Base-by-base conservation (phyloP, 2,888 invertebrate species). In the Idaea aversata region DNA sequence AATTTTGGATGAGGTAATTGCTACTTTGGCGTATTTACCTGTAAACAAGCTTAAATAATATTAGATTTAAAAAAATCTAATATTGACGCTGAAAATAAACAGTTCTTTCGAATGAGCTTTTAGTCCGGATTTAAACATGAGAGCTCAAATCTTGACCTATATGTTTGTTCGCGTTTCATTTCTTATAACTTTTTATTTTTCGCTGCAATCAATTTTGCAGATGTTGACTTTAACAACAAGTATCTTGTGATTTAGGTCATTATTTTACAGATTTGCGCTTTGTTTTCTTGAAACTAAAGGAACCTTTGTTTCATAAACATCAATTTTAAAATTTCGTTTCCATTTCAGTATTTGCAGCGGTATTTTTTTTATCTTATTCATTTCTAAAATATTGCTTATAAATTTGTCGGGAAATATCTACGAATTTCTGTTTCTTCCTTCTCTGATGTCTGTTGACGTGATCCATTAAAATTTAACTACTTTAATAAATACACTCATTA, bases 81-180 rank as follows among this genome's bases (percentile, higher is more conserved):
- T 64, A 63, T 72, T 69, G 63, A 67, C 64, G 70, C 76, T 75
- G 67, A 67, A 77, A 81, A 78, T 78, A 78, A 74, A 74, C 74
- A 65, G 72, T 69, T 69, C 66, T 72, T 71, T 72, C 74, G 73
- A 77, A 77, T 75, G 75, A 73, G 75, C 72, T 69, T 72, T 68
- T 72, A 73, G 69, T 69, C 75, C 75, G 69, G 72, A 80, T 78
- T 79, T 77, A 77, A 77, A 73, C 75, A 75, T 70, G 75, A 74
- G 77, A 77, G 71, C 73, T 70, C 76, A 79, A 75, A 74, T 80
- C 78, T 78, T 84, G 85, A 82, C 84, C 84, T 78, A 81, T 75
- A 74, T 78, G 69, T 69, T 67, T 67, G 57, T 38, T 38, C 63
- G 70, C 70, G 71, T 70, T 72, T 70, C 65, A 68, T 70, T 66